Base-by-base conservation (phyloP, 2,797 vertebrate genomes). In the Mormyrus proboscirostris region DNA sequence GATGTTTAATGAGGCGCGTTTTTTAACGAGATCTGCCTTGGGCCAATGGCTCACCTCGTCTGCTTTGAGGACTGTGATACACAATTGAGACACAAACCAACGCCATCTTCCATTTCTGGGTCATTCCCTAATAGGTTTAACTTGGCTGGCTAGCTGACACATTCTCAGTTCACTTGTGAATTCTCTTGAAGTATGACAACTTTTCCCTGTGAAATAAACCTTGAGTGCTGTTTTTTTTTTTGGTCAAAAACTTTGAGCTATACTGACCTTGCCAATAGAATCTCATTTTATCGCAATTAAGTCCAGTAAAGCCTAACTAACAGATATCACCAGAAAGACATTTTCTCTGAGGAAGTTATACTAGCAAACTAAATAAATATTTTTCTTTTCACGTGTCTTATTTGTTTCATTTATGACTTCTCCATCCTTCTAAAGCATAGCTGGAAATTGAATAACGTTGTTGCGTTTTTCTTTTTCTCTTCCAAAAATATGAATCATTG, bases 111-210 rank as follows among this genome's bases (percentile, higher is more conserved):
- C 65, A 73, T 73, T 73, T 73, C 65, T 73, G 65, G 65, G 65
- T 73, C 65, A 73, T 73, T 38, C 76, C 76, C 76, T 41, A 79
- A 79, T 79, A 79, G 76, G 76, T 19, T 47, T 79, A 47, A 79
- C 65, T 73, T 73, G 65, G 65, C 65, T 73, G 65, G 65, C 65
- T 38, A 73, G 65, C 65, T 73, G 65, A 73, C 29, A 73, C 65
- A 38, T 73, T 73, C 65, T 73, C 65, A 73, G 65, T 73, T 73
- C 65, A 73, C 65, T 38, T 73, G 65, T 73, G 65, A 73, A 73
- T 73, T 73, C 65, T 73, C 65, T 73, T 73, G 65, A 73, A 73
- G 65, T 73, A 73, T 73, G 41, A 79, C 33, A n/a, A 47, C 76
- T 47, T 79, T 79, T 79, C 76, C 41, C 41, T 79, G 16, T 79